Conservation (phyloP, 2,888 invertebrate genomes). For the Lissonota sp. region DNA sequence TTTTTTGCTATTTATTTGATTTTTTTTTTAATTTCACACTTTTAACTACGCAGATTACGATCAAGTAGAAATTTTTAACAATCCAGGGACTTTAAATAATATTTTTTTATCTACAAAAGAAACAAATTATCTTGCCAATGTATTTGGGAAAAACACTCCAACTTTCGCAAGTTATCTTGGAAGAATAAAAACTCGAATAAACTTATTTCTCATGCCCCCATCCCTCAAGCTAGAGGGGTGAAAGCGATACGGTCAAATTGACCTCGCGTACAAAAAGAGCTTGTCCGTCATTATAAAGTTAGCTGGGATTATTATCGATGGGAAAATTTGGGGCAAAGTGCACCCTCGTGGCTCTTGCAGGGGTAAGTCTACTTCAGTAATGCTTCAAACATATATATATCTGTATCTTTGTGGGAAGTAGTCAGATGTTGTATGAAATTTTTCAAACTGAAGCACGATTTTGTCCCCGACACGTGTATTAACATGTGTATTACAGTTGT, state of each 20-base stretch:
- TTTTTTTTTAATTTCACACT: too few relatives aligned
- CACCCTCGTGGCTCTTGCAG: constrained; percentile 35
- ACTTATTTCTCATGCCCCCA: too few relatives aligned
- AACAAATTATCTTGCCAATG: too few relatives aligned
- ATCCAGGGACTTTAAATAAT: too few relatives aligned
- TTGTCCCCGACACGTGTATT: constrained; percentile 46
- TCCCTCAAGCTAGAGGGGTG: too few relatives aligned
- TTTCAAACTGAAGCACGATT: constrained; percentile 26
- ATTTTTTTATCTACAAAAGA: too few relatives aligned
- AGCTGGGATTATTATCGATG: constrained; percentile 61
- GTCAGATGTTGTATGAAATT: constrained; percentile 68
- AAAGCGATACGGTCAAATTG: constrained; percentile 46
- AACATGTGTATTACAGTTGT: constrained; percentile 28
- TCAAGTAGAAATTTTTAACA: too few relatives aligned
- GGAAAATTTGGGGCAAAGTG: constrained; percentile 69
- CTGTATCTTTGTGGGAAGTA: constrained; percentile 72
- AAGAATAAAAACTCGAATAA: too few relatives aligned
- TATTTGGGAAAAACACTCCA: too few relatives aligned
- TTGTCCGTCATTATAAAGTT: constrained; percentile 75
- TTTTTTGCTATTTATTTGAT: too few relatives aligned
- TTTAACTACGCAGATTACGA: too few relatives aligned
- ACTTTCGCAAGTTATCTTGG: too few relatives aligned
- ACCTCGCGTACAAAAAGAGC: constrained; percentile 22
- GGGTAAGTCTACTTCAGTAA: constrained; percentile 24
- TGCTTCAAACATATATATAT: background rate